Evolutionary conservation across 2,113 vertebrate species (phyloP).

Genomic region (Candoia aspera): DNA sequence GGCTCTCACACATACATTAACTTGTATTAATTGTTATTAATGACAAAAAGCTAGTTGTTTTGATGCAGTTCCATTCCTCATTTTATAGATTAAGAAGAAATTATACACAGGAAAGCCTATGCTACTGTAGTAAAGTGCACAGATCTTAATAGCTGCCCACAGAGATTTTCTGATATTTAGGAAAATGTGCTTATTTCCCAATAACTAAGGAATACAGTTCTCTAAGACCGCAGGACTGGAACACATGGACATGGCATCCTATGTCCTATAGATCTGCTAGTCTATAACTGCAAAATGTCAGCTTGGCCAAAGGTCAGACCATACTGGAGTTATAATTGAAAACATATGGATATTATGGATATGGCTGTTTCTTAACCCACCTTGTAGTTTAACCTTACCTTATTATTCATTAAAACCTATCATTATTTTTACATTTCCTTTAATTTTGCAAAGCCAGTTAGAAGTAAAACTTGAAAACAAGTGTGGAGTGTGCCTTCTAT

Average conservation of each 20-base stretch:
- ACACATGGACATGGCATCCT: neutral
- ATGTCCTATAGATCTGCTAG: neutral
- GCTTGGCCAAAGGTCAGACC: neutral
- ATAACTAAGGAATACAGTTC: neutral
- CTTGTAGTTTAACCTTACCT: neutral
- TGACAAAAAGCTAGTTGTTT: neutral
- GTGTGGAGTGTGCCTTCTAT: neutral
- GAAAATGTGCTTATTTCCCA: neutral
- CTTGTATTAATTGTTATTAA: neutral
- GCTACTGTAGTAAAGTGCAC: neutral
- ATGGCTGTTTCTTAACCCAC: neutral
- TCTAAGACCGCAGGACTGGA: neutral
- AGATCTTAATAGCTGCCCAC: neutral
- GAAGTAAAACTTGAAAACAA: neutral
- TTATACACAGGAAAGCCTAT: neutral
- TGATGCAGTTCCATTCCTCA: neutral
- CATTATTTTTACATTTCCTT: neutral
- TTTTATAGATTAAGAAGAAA: neutral
- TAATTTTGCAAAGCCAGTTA: neutral
- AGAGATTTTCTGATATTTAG: neutral
- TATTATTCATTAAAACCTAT: neutral
- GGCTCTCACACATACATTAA: neutral
- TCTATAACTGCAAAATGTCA: neutral
- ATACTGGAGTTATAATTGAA: neutral
- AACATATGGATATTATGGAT: neutral